phyloP scores from a whole-genome alignment of 2,888 invertebrate genomes.

The Syritta pipiens region DNA sequence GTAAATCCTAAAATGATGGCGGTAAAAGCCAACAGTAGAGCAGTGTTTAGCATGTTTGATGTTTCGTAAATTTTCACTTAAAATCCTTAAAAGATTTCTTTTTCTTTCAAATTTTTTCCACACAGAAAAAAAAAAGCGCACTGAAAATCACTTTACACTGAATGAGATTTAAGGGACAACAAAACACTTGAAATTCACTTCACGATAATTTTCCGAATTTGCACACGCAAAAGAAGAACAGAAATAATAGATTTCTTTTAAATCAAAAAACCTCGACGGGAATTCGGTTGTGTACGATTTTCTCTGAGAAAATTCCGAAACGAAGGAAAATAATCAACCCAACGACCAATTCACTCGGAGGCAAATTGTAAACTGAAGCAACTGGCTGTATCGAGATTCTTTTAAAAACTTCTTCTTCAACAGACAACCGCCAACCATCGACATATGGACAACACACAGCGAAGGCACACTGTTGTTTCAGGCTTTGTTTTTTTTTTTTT shows the following conservation, averaged over 20 bases:
- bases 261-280: too few species aligned
- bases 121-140: slow-evolving; percentile 8
- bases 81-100: neutral
- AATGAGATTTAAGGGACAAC: slow-evolving; percentile 7
- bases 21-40: slow-evolving; percentile 42
- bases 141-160: too few species aligned
- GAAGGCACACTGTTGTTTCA: slow-evolving; percentile 55
- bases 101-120: slow-evolving; percentile 1
- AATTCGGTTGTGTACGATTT: slow-evolving; percentile 18
- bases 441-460: slow-evolving; percentile 54
- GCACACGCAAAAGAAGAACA: too few species aligned
- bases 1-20: slow-evolving; percentile 63
- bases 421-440: slow-evolving; percentile 39
- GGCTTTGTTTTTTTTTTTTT: neutral
- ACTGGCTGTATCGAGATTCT: slow-evolving; percentile 72
- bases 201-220: too few species aligned
- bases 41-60: slow-evolving; percentile 47
- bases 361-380: slow-evolving; percentile 72
- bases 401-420: slow-evolving; percentile 70
- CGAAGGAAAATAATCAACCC: slow-evolving; percentile 11
- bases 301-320: slow-evolving; percentile 22
- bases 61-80: neutral
- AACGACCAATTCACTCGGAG: slow-evolving; percentile 70
- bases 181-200: slow-evolving; percentile 29
- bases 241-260: too few species aligned